Base-by-base conservation (phyloP, 2,113 vertebrate species). In the Corydoras maculifer region DNA sequence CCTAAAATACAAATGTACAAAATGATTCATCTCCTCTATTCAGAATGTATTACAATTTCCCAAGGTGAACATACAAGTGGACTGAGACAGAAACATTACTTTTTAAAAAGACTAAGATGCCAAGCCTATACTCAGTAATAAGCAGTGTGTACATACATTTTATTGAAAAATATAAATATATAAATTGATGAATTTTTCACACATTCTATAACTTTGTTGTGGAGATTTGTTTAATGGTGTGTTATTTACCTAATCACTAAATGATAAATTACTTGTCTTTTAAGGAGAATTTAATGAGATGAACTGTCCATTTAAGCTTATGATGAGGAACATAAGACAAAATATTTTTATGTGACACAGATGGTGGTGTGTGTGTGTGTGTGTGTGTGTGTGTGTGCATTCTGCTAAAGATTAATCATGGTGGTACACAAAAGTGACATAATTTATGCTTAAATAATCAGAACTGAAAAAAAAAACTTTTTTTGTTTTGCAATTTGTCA, bases 1-100 rank as follows among this genome's bases (percentile, higher is more conserved):
- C 96, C 96, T 99, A 81, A 43, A 84, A 89, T 70, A 77, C 78
- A 78, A 57, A 80, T 58, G 58, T 48, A 73, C 62, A 78, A 43
- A 43, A 43, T 43, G 35, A 43, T 43, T 43, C 35, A 43, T 43
- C 35, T 43, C 35, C 35, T 43, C 35, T 43, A 43, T 43, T 43
- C 35, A 8, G 35, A 43, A 43, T 43, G 35, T 43, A 43, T 43
- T 43, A 43, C 35, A 43, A 5, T 43, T 43, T 43, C 7, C 35
- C 35, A 43, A 43, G 35, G 35, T 43, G 7, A 43, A 43, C 35
- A 43, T 43, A 43, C 35, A 43, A 43, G 35, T 43, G 35, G 35
- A 43, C 35, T 5, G 35, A 43, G 35, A 43, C 4, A 43, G 35
- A 43, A 43, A 43, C 0, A 43, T 43, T 43, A 43, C 4, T 43